Evolutionary conservation across 2,888 invertebrate genomes (phyloP).

Genomic region (Gandaritis pyraliata): DNA sequence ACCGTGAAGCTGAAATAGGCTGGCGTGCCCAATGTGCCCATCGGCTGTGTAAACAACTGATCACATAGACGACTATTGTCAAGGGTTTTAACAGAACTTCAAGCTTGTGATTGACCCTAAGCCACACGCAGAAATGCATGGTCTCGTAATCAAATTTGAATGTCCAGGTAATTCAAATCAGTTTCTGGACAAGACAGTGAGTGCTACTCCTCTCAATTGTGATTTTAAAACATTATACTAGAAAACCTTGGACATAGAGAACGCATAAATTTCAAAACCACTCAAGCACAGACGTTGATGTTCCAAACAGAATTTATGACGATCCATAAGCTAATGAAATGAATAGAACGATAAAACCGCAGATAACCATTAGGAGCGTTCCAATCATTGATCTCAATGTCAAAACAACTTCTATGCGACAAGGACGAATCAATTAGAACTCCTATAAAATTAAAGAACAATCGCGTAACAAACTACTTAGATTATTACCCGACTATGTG

Average conservation of each 20-base stretch:
- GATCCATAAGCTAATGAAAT: conserved; percentile 35
- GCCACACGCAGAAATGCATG: background rate
- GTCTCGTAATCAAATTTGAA: too few relatives aligned
- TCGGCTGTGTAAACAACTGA: conserved; percentile 35
- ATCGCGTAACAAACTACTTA: background rate
- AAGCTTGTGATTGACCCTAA: background rate
- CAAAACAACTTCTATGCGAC: conserved; percentile 35
- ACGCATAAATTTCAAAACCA: conserved; percentile 26
- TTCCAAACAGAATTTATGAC: conserved; percentile 31
- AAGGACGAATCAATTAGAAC: conserved; percentile 37
- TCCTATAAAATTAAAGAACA: conserved; percentile 8
- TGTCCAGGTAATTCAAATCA: too few relatives aligned
- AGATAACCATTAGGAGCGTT: conserved; percentile 32
- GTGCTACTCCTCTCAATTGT: background rate
- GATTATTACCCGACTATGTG: background rate
- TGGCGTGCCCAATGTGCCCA: conserved; percentile 35
- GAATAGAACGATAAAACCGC: conserved; percentile 35
- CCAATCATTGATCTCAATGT: conserved; percentile 37
- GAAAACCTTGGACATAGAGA: conserved; percentile 13
- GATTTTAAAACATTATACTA: background rate
- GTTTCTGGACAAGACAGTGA: too few relatives aligned
- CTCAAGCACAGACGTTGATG: conserved; percentile 18
- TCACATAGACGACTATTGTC: conserved; percentile 7
- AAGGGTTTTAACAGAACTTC: conserved; percentile 1
- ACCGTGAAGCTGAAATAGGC: conserved; percentile 40